Percentiles rank a stretch among this genome's conserved stretches.
Conservation (phyloP, 2,797 vertebrate genomes). For the Sebastolobus altivelis region DNA sequence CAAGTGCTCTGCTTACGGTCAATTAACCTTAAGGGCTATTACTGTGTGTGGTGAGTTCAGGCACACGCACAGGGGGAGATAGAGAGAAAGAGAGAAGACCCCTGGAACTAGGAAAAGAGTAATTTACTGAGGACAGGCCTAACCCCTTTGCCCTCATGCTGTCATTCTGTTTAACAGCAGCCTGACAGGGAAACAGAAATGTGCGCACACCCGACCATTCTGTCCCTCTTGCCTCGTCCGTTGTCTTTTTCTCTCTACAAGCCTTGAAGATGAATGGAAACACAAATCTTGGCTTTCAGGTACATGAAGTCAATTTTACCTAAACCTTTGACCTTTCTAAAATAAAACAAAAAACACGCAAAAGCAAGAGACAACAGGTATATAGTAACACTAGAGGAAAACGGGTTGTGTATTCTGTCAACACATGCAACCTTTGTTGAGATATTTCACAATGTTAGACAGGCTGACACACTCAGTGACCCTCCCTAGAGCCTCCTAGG, state of each 20-base stretch:
- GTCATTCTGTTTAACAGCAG: constrained; percentile 60
- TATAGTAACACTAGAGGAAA: neutral
- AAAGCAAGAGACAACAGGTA: neutral
- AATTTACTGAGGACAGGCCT: constrained; percentile 65
- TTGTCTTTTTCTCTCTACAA: neutral
- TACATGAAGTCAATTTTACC: neutral
- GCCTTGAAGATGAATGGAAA: neutral
- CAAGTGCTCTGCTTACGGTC: constrained; percentile 79
- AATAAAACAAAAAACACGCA: neutral
- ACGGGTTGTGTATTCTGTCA: neutral
- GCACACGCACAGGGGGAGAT: neutral
- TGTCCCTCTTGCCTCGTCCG: neutral
- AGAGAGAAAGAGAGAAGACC: constrained; percentile 7
- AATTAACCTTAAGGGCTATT: constrained; percentile 84
- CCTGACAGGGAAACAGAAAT: constrained; percentile 58
- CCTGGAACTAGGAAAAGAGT: constrained; percentile 57
- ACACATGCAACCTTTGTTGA: neutral
- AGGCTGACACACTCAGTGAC: neutral
- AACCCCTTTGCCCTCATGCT: constrained; percentile 46
- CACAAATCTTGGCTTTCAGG: neutral
- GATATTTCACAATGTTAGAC: neutral
- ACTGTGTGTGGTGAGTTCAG: constrained; percentile 55
- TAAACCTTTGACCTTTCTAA: too few relatives aligned
- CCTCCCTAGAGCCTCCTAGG: neutral
- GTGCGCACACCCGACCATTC: constrained; percentile 1